Evolutionary conservation across 2,113 vertebrate species (phyloP).

Genomic region (Carollia perspicillata): DNA sequence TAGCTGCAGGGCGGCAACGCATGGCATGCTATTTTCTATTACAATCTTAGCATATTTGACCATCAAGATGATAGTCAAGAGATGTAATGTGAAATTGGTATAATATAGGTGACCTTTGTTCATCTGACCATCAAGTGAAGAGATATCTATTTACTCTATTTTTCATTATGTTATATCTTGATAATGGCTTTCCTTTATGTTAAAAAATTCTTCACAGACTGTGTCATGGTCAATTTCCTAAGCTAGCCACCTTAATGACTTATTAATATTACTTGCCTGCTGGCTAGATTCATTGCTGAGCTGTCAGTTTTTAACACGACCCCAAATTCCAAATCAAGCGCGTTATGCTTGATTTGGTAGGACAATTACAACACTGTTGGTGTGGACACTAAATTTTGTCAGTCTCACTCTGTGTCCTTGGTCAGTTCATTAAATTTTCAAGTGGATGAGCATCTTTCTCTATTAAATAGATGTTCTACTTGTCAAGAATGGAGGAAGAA

Average conservation of each 20-base stretch:
- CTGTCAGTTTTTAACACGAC: conserved; percentile 61
- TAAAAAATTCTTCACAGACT: conserved; percentile 21
- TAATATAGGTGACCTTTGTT: background rate
- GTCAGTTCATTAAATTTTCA: conserved; percentile 66
- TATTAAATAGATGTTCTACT: conserved; percentile 56
- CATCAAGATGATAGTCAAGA: background rate
- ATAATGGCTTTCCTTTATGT: conserved; percentile 32
- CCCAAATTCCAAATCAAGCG: conserved; percentile 45
- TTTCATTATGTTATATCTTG: background rate
- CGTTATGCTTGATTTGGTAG: conserved; percentile 44
- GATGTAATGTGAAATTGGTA: background rate
- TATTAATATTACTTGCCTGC: conserved; percentile 51
- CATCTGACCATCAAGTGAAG: background rate
- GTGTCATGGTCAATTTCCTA: conserved; percentile 26
- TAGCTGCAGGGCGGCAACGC: no score
- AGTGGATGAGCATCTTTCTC: conserved; percentile 58
- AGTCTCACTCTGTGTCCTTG: conserved; percentile 64
- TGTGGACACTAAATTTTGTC: conserved; percentile 65
- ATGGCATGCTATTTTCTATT: no score
- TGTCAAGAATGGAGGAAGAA: conserved; percentile 47
- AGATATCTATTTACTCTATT: background rate
- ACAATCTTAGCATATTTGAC: background rate
- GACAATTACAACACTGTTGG: conserved; percentile 49
- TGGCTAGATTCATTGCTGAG: conserved; percentile 60
- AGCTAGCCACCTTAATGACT: conserved; percentile 24